phyloP scores from a whole-genome alignment of 2,113 vertebrate genomes.

The Tinamus guttatus region DNA sequence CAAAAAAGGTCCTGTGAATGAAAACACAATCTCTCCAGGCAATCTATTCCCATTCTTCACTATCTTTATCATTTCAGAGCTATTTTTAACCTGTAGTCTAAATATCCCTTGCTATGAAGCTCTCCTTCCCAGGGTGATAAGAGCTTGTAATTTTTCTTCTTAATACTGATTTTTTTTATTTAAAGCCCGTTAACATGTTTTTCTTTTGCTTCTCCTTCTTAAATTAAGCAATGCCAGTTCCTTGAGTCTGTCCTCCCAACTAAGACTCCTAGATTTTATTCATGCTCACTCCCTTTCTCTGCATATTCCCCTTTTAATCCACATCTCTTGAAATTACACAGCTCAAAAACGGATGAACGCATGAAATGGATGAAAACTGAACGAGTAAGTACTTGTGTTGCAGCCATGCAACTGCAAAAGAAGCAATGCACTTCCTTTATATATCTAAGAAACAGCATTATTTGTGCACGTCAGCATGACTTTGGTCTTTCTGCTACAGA shows the following conservation, averaged over 20 bases:
- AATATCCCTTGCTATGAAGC: background rate
- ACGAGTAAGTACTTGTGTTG: background rate
- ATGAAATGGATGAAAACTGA: no score
- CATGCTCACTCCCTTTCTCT: background rate
- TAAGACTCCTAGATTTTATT: background rate
- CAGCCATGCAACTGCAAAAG: background rate
- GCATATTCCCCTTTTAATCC: background rate
- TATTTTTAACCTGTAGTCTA: background rate
- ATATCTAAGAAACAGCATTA: background rate
- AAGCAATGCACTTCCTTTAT: background rate
- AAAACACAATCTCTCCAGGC: background rate
- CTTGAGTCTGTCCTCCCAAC: background rate
- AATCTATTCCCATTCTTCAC: background rate
- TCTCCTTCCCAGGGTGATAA: background rate
- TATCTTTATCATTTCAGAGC: background rate
- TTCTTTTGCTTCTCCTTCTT: background rate
- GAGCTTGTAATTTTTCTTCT: background rate
- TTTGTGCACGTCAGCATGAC: background rate
- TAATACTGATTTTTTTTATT: background rate
- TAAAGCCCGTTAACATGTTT: background rate
- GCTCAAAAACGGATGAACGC: background rate
- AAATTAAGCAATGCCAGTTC: background rate
- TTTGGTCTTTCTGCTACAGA: background rate
- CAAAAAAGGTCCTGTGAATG: background rate
- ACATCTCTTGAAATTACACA: background rate